Conservation (phyloP, 2,888 invertebrate genomes). For the Sabellastarte sp. region DNA sequence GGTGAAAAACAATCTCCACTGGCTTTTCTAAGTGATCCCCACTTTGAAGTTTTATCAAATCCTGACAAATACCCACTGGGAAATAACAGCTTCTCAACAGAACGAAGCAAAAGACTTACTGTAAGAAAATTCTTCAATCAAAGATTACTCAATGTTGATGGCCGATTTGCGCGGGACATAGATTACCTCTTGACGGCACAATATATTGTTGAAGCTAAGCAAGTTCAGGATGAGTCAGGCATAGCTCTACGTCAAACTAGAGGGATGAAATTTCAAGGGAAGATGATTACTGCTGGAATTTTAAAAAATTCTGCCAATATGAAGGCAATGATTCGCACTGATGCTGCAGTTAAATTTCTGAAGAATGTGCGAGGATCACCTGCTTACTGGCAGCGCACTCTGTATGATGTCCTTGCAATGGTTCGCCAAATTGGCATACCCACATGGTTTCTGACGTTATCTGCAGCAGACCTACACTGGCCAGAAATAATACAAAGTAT, state of each 20-base stretch:
- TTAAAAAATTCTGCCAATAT: not conserved
- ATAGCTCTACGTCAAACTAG: not conserved
- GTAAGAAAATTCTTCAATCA: not conserved
- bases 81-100: not conserved
- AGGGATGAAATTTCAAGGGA: not conserved
- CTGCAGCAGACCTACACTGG: not conserved
- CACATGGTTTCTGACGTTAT: not conserved
- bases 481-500: not conserved
- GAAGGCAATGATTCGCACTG: not conserved
- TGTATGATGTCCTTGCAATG: not conserved
- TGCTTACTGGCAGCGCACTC: not conserved
- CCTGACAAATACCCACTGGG: not conserved
- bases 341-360: not conserved
- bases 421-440: not conserved
- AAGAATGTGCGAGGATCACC: not conserved
- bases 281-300: not conserved
- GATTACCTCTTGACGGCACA: not conserved
- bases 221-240: not conserved
- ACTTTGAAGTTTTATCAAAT: not conserved
- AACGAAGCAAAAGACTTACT: not conserved
- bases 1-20: not conserved
- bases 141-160: not conserved
- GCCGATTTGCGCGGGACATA: not conserved
- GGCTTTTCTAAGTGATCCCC: not conserved
- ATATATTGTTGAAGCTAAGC: not conserved